Evolutionary conservation across 2,888 invertebrate species (phyloP), one percentile per base, ranked within the genome.

Genomic region (Caenorhabditis sulstoni): DNA sequence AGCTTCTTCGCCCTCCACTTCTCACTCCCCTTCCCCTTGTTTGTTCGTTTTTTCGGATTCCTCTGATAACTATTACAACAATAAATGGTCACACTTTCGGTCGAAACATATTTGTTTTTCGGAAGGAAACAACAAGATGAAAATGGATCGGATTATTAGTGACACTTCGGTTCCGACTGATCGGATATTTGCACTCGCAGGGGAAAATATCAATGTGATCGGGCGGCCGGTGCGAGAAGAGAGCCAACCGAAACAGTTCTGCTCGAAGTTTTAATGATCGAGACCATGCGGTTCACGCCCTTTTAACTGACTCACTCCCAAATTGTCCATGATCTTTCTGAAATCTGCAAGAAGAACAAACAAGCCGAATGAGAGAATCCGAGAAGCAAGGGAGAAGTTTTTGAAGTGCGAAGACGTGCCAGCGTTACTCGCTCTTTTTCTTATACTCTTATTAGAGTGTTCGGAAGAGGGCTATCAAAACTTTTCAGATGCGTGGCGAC

Each of bases 81-180:
- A 44, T n/a, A 22, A 23, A 8, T 44, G 58, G 58, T 58, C 45
- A 58, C 58, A 58, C 37, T 37, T 39, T 53, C 22, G 22, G 22
- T 20, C 53, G 22, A 57, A 20, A n/a, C 23, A 45, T 23, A 45
- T 20, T 39, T 35, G 55, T 39, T 7, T 18, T 18, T 16, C 18
- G 39, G 12, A 58, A 23, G 16, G n/a, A 58, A 44, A 44, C 44
- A 45, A 41, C 41, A 58, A 41, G 16, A 44, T n/a, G n/a, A n/a
- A 44, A 45, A 47, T 47, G 47, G 20, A 29, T 47, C 37, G 37
- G 11, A 37, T 37, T 37, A 37, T 37, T 12, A 52, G 20, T 64
- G 64, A 52, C 64, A 64, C 64, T 41, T 62, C 49, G 39, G 49
- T 22, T 20, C 49, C 9, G 35, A 35, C 29, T n/a, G 52, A 52